Evolutionary conservation across 2,113 vertebrate species (phyloP), one percentile per base, ranked within the genome.

Genomic region (Scomber japonicus): DNA sequence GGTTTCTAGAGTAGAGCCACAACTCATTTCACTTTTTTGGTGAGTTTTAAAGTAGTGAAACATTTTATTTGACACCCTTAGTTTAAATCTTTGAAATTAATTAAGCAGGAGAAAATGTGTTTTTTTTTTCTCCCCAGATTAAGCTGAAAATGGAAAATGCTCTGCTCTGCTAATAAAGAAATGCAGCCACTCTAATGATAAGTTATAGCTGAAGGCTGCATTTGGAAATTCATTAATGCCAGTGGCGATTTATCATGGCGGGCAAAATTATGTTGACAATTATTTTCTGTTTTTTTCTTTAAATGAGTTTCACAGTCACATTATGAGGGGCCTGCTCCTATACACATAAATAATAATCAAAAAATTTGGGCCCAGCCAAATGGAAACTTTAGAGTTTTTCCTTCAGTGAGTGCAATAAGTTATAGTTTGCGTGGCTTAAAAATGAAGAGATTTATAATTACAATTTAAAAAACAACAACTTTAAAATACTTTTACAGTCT

Each of bases 211-310:
- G 5, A 16, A 59, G 48, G 27, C 17, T 48, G 9, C 53, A 48
- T 54, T 73, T 72, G 11, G 3, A 17, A 55, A 24, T 19, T 14
- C 4, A 61, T 45, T 71, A 35, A 27, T 69, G 13, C 4, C 55
- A 15, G 5, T 48, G 5, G 6, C 5, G 11, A 56, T 17, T 5
- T 46, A 4, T 11, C 3, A 5, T 45, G 1, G 0, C 9, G 13
- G 13, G n/a, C 2, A 21, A 40, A 62, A 54, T 75, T 31, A 8
- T 54, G 31, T 68, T 70, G 40, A 3, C 19, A 72, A 54, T 80
- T 11, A 30, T n/a, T 24, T 31, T 21, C 5, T 31, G 17, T 1
- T 16, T 17, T 30, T 51, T 65, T 40, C 5, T 54, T 40, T 7
- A 40, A 40, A 57, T 49, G 3, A 50, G 16, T 68, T 14, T 46